A percentile compares a stretch with the other conserved stretches of the same genome.
phyloP scores from a whole-genome alignment of 1,140 invertebrate genomes.

The Drosophila rhopaloa region DNA sequence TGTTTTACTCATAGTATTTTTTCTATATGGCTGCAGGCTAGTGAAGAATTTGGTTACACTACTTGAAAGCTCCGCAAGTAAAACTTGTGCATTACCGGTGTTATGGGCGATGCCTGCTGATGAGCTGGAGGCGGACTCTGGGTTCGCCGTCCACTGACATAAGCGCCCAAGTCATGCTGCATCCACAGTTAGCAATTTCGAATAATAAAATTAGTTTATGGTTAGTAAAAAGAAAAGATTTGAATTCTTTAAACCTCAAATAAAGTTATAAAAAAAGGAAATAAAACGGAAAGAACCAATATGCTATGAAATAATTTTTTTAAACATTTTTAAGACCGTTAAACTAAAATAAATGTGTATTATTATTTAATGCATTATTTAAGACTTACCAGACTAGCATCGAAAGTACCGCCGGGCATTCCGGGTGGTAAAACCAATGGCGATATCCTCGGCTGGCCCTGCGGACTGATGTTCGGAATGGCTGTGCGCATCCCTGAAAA shows the following conservation, averaged over 20 bases:
- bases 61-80: constrained; percentile 73
- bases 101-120: constrained; percentile 90
- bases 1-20: neutral
- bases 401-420: constrained; percentile 86
- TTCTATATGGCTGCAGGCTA: neutral
- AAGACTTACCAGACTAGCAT: constrained; percentile 89
- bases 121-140: constrained; percentile 92
- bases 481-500: constrained; percentile 85
- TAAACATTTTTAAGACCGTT: neutral
- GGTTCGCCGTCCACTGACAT: constrained; percentile 81
- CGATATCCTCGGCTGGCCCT: constrained; percentile 86
- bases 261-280: constrained; percentile 4
- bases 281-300: neutral
- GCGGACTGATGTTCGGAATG: constrained; percentile 87
- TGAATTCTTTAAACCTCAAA: neutral
- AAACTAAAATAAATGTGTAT: neutral
- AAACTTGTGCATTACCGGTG: constrained; percentile 88
- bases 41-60: constrained; percentile 69
- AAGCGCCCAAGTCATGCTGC: constrained; percentile 85
- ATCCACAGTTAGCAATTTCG: constrained; percentile 52
- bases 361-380: neutral
- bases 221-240: constrained; percentile 21
- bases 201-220: constrained; percentile 12
- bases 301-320: no score
- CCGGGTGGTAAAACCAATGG: constrained; percentile 85